Base-by-base conservation (phyloP, 2,113 vertebrate species). In the Neotoma lepida region DNA sequence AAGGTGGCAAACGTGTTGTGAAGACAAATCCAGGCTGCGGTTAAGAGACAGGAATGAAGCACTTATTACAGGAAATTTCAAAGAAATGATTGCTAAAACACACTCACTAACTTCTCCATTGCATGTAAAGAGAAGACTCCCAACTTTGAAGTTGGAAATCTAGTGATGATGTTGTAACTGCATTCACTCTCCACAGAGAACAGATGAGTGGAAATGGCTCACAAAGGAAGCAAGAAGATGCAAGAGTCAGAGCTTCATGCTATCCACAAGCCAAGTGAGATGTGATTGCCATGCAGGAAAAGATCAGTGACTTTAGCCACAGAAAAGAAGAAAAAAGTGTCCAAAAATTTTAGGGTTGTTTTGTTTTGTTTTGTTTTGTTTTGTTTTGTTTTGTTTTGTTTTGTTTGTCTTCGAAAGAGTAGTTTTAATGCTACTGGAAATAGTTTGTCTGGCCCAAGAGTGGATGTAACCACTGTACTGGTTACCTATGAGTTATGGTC, bases 351-450 rank as follows among this genome's bases (percentile, higher is more conserved):
- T 4, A 76, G 68, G 44, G 71, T 76, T 28, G 46, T 77, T 77
- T 78, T 46, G 26, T 66, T 82, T 93, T 28, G 46, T 77, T 77
- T 78, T 46, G 26, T 66, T 82, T 76, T 28, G 46, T 77, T 77
- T 78, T 46, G 26, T 66, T 82, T 76, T 28, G 46, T 77, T 77
- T 78, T 46, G 26, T 66, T 82, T 76, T 28, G 46, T 77, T 77
- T 78, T 46, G 26, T 66, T 82, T 93, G n/a, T 82, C 85, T 95
- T 96, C 30, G 30, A 77, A 86, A 80, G 51, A 92, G 92, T 9
- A 68, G 41, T 94, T 94, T 94, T 49, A 76, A 30, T 88, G 56
- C 51, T 64, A n/a, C 41, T 54, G 6, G 35, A 94, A 95, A 89
- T 73, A 61, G n/a, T 10, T 84, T 80, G n/a, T 93, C n/a, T 81